These are phyloP conservation scores for Passerina amoena DNA, from an alignment of 2,113 vertebrate species.

Conservation along the genomic window DNA sequence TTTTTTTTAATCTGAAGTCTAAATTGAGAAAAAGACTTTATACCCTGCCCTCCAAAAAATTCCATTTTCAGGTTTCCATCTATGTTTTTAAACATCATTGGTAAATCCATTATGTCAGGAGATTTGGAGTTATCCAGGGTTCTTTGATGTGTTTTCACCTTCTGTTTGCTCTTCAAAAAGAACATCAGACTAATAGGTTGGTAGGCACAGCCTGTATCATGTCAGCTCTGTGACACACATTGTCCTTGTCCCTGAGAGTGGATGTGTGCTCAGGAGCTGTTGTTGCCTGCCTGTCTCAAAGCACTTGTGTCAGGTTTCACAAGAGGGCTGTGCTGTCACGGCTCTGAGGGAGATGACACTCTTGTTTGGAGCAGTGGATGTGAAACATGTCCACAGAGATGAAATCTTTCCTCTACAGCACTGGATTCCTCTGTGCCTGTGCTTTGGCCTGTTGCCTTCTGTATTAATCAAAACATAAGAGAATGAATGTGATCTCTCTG, in stretches of 20 bases:
- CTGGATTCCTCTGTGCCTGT: not conserved
- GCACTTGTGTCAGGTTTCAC: not conserved
- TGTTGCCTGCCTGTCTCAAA: not conserved
- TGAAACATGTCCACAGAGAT: not conserved
- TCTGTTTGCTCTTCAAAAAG: not conserved
- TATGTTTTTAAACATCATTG: not conserved
- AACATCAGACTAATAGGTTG: not conserved
- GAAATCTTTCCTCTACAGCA: not conserved
- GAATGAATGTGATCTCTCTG: too few species aligned
- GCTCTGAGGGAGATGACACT: not conserved
- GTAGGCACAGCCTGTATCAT: not conserved
- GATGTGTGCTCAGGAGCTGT: not conserved
- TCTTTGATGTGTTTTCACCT: not conserved
- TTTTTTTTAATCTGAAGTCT: not conserved
- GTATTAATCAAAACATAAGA: not conserved
- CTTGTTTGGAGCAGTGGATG: not conserved
- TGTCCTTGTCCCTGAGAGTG: not conserved
- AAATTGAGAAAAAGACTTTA: not conserved
- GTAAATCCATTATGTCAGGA: not conserved
- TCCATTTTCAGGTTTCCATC: not conserved
- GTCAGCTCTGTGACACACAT: not conserved
- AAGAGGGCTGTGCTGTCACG: not conserved
- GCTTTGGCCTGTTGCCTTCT: not conserved
- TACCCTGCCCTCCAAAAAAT: rapidly evolving
- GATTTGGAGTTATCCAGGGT: not conserved